Conservation (phyloP, 2,797 vertebrate species). For the Varecia variegata region DNA sequence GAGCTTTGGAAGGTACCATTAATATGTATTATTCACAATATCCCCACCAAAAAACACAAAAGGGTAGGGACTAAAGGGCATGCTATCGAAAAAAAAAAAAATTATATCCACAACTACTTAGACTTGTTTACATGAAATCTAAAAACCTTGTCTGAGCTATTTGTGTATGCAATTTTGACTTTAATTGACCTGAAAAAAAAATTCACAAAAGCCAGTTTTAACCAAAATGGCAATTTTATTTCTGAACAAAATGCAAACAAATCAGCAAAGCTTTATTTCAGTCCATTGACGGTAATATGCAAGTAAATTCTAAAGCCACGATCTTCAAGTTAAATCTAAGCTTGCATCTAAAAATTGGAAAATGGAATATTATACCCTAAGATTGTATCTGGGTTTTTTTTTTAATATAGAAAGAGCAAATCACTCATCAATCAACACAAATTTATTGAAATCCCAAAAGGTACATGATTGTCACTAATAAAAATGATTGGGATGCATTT, state of each 20-base stretch:
- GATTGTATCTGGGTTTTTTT: neutral
- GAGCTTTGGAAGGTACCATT: neutral
- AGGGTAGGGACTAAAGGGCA: neutral
- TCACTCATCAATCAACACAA: constrained; percentile 6
- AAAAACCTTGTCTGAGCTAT: neutral
- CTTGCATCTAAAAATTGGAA: neutral
- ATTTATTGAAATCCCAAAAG: neutral
- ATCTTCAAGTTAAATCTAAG: constrained; percentile 14
- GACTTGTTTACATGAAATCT: neutral
- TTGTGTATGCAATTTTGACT: neutral
- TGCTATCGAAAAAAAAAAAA: neutral
- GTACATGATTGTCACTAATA: neutral
- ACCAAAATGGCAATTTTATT: neutral
- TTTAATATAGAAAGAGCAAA: neutral
- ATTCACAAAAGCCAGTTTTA: neutral
- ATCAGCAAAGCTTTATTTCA: neutral
- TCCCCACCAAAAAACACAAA: neutral
- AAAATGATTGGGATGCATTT: constrained; percentile 28
- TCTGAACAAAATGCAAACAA: neutral
- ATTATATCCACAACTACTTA: neutral
- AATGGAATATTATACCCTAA: neutral
- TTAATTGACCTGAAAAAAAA: neutral
- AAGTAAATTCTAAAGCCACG: neutral
- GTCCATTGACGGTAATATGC: neutral
- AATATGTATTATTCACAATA: neutral